Conservation (phyloP, 2,113 vertebrate genomes). For the Strix uralensis region DNA sequence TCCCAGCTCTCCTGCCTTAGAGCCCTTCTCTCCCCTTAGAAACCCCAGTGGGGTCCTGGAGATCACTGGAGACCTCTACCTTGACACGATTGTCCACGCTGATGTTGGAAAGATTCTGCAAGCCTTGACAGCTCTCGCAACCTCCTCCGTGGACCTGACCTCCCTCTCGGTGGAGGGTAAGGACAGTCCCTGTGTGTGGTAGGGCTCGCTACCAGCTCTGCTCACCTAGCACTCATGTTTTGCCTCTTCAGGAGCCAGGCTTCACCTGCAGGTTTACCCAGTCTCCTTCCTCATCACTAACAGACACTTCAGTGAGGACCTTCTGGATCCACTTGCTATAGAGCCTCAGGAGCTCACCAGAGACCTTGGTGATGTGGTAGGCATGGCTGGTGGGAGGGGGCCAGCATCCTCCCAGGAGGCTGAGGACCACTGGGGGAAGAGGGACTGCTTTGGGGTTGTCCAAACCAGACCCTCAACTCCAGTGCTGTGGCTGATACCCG, state of each 20-base stretch:
- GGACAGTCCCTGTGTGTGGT: background rate
- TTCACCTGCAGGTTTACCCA: background rate
- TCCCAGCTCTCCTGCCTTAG: background rate
- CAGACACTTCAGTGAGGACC: background rate
- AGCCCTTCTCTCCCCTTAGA: background rate
- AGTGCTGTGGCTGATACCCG: background rate
- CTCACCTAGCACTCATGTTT: fast-evolving
- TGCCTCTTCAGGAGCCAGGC: background rate
- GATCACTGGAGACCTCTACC: background rate
- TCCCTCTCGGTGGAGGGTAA: slow-evolving; percentile 44
- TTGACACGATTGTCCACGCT: background rate
- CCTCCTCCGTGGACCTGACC: background rate
- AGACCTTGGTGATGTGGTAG: background rate
- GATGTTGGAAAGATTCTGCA: background rate
- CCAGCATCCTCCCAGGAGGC: too few relatives aligned
- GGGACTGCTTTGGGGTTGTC: background rate
- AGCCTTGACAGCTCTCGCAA: background rate
- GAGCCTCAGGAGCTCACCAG: slow-evolving; percentile 14
- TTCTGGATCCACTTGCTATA: background rate
- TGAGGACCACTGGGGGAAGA: background rate
- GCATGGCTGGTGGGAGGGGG: background rate
- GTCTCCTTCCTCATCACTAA: slow-evolving; percentile 48
- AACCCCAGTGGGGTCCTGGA: background rate
- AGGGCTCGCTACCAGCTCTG: fast-evolving
- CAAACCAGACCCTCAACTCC: background rate